phyloP scores from a whole-genome alignment of 2,888 invertebrate genomes.

The Thalpophila matura region DNA sequence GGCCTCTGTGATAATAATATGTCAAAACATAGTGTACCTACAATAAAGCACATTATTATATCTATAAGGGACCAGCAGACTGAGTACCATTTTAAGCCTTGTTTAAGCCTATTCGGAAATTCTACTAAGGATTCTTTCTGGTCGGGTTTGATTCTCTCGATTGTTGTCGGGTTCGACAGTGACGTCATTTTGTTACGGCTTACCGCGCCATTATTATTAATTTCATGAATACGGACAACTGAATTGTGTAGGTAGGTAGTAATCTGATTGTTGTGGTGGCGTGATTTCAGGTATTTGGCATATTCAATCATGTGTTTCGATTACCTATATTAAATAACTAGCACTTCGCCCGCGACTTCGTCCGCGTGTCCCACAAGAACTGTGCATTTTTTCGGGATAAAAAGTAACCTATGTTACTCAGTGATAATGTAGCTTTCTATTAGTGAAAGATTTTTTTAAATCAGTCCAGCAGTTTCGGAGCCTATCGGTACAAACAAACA shows the following conservation, averaged over 20 bases:
- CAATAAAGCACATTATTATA: too few species aligned
- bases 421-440: too few species aligned
- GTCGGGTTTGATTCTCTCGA: background rate
- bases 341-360: too few species aligned
- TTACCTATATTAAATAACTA: slow-evolving; percentile 40
- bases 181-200: slow-evolving; percentile 10
- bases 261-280: slow-evolving; percentile 30
- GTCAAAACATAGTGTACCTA: too few species aligned
- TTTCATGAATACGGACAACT: slow-evolving; percentile 28
- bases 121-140: background rate
- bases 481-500: too few species aligned
- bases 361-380: too few species aligned
- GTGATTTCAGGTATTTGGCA: slow-evolving; percentile 41
- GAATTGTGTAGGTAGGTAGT: slow-evolving; percentile 24
- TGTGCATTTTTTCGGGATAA: background rate
- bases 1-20: too few species aligned
- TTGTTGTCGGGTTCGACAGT: slow-evolving; percentile 1
- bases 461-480: too few species aligned
- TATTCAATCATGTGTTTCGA: slow-evolving; percentile 26
- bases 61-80: too few species aligned
- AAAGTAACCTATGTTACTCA: too few species aligned
- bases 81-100: too few species aligned
- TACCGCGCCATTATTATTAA: slow-evolving; percentile 22
- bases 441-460: too few species aligned
- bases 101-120: background rate